Conservation (phyloP, 2,888 invertebrate genomes). For the Pandemis cinnamomeana region DNA sequence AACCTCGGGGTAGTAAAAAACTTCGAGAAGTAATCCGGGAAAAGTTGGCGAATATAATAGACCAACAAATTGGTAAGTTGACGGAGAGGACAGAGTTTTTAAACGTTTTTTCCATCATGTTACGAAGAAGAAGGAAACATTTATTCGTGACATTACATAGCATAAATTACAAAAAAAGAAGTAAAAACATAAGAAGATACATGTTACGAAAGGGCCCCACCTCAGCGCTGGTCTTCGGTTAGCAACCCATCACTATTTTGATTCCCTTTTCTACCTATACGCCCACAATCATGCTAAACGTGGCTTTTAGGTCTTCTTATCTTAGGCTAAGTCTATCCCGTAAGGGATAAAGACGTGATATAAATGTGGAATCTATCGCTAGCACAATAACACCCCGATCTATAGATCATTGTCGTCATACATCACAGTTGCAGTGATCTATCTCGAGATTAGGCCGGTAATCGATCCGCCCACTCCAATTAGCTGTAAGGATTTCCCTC, state of each 20-base stretch:
- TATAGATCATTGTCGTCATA: constrained; percentile 23
- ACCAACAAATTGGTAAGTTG: constrained; percentile 3
- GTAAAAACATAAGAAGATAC: no score
- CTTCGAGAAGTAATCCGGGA: not conserved
- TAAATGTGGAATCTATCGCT: no score
- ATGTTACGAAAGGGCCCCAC: no score
- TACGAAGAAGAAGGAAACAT: not conserved
- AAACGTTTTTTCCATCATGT: not conserved
- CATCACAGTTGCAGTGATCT: constrained; percentile 11
- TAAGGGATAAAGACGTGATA: no score
- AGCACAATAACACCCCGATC: not conserved
- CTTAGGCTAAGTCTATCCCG: no score
- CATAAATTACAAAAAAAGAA: no score
- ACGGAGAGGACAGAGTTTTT: not conserved
- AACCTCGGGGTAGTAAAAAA: constrained; percentile 13
- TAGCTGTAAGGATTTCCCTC: constrained; percentile 33
- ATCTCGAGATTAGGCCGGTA: constrained; percentile 4
- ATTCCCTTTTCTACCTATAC: no score
- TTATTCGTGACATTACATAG: no score
- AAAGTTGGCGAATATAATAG: constrained; percentile 11
- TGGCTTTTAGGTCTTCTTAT: no score
- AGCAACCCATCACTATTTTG: no score
- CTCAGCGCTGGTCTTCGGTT: no score
- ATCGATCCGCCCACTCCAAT: constrained; percentile 37
- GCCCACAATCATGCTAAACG: no score